Conservation (phyloP, 92 coral and sea anemone genomes). For the Phymanthus crucifer region DNA sequence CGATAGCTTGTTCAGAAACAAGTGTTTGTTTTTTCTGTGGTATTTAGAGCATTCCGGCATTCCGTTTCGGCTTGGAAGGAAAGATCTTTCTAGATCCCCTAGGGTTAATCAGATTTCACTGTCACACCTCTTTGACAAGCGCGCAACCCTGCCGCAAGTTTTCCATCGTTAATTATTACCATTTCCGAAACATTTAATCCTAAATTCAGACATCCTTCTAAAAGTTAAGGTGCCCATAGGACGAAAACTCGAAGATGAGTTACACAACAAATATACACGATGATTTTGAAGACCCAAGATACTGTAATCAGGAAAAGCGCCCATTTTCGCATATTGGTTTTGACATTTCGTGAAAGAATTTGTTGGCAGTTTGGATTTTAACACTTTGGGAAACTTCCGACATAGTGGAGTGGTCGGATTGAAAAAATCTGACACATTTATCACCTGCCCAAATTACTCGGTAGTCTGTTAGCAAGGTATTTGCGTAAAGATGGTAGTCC, state of each 20-base stretch:
- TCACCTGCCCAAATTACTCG: neutral
- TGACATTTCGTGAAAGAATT: constrained; percentile 3
- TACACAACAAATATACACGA: neutral
- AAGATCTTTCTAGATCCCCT: neutral
- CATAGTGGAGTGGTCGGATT: neutral
- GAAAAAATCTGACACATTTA: neutral
- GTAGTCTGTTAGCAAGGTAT: neutral
- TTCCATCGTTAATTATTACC: neutral
- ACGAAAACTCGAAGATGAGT: neutral
- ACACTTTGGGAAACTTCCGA: constrained; percentile 10
- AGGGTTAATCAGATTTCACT: neutral
- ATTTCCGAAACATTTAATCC: neutral
- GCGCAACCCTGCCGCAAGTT: neutral
- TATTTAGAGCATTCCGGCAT: neutral
- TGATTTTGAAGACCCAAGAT: neutral
- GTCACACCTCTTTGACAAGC: neutral
- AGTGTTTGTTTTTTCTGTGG: neutral
- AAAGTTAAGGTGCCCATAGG: neutral
- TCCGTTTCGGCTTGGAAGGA: constrained; percentile 2
- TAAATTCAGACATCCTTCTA: neutral
- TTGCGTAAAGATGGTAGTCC: neutral
- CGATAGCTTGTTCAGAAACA: constrained; percentile 3
- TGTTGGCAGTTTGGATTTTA: constrained; percentile 3
- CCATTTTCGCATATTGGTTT: constrained; percentile 3
- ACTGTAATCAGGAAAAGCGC: neutral